Conservation (phyloP, 2,888 invertebrate genomes). For the Artemia sp. region DNA sequence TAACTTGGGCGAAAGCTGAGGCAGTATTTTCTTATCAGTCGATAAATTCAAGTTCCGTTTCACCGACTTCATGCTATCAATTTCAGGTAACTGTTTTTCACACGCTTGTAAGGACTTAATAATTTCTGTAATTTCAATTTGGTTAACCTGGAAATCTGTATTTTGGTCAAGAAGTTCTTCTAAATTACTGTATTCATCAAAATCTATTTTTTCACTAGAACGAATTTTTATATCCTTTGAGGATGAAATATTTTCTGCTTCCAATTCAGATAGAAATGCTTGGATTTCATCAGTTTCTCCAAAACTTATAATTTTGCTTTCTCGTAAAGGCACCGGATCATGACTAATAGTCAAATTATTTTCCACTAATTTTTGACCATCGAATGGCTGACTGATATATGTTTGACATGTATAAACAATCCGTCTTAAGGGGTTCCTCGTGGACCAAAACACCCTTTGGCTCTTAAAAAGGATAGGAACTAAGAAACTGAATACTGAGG, state of each 20-base stretch:
- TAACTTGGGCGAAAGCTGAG: too few relatives aligned
- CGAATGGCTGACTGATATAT: not conserved
- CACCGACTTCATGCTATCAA: not conserved
- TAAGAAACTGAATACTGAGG: not conserved
- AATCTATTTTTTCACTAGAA: not conserved
- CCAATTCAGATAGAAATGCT: not conserved
- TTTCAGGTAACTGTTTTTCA: not conserved
- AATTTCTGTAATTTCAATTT: conserved; percentile 4
- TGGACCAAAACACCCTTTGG: conserved; percentile 1
- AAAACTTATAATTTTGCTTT: not conserved
- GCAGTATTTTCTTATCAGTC: not conserved
- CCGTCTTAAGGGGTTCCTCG: not conserved
- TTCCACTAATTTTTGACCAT: not conserved
- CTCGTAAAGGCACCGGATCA: not conserved
- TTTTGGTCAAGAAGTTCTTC: not conserved
- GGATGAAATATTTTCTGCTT: not conserved
- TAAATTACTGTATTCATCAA: not conserved
- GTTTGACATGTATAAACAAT: conserved; percentile 13
- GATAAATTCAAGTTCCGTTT: not conserved
- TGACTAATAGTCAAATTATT: not conserved
- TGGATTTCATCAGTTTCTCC: conserved; percentile 9
- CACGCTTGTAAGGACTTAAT: not conserved
- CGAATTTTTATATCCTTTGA: conserved; percentile 1
- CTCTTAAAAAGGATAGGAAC: not conserved
- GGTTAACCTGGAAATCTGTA: not conserved